Evolutionary conservation across 2,888 invertebrate species (phyloP).

Genomic region (Oscheius sp.): DNA sequence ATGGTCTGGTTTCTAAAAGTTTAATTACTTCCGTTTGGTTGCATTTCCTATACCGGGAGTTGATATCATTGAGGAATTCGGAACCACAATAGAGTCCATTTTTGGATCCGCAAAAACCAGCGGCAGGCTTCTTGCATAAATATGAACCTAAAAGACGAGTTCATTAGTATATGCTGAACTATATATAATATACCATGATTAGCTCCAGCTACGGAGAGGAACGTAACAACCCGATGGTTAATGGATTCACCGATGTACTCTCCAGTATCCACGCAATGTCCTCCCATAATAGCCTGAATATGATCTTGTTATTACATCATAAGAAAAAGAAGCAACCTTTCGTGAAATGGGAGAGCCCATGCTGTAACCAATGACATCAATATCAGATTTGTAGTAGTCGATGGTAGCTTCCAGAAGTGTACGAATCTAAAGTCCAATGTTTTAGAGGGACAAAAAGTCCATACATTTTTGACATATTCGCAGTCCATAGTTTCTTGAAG

Average conservation of each 20-base stretch:
- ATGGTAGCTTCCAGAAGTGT: conserved; percentile 19
- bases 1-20: background rate
- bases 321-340: background rate
- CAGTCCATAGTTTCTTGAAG: conserved; percentile 30
- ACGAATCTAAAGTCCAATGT: conserved; percentile 12
- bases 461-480: conserved; percentile 27
- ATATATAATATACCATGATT: conserved; percentile 21
- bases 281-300: conserved; percentile 32
- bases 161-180: background rate
- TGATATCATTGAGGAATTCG: conserved; percentile 22
- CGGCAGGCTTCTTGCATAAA: conserved; percentile 7
- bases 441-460: background rate
- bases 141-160: conserved; percentile 21
- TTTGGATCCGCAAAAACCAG: conserved; percentile 19
- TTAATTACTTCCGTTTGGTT: background rate
- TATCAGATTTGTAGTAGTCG: conserved; percentile 15
- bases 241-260: conserved; percentile 28
- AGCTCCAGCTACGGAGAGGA: conserved; percentile 26
- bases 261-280: conserved; percentile 27
- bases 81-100: conserved; percentile 24
- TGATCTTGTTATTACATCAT: background rate
- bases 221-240: conserved; percentile 18
- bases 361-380: conserved; percentile 28
- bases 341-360: conserved; percentile 31
- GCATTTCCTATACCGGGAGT: background rate